Evolutionary conservation across 2,888 invertebrate species (phyloP).

Genomic region (Malthinus flaveolus): DNA sequence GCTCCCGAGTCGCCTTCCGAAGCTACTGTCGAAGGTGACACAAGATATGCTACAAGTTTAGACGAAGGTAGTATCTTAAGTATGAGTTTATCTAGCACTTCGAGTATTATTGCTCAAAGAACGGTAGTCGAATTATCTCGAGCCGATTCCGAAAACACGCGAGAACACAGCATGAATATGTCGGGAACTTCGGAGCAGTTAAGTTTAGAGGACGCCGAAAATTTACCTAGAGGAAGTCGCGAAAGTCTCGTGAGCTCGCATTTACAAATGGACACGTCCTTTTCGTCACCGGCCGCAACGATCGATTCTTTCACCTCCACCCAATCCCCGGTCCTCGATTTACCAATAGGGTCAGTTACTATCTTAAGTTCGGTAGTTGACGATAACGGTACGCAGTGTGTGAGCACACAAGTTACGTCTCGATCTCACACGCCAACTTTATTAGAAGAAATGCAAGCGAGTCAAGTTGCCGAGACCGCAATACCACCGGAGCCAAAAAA

Average conservation of each 20-base stretch:
- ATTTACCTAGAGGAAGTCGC: constrained; percentile 40
- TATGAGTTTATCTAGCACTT: constrained; percentile 62
- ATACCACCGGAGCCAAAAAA: constrained; percentile 45
- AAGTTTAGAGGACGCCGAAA: constrained; percentile 51
- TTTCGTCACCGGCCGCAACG: constrained; percentile 34
- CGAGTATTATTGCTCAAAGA: constrained; percentile 53
- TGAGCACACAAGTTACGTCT: constrained; percentile 62
- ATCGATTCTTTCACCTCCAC: constrained; percentile 54
- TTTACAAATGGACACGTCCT: constrained; percentile 27
- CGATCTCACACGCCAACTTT: constrained; percentile 45
- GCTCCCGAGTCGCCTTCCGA: constrained; percentile 57
- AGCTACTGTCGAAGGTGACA: constrained; percentile 55
- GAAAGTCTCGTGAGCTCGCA: constrained; percentile 41
- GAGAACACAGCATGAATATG: constrained; percentile 53
- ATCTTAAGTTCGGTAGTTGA: constrained; percentile 57
- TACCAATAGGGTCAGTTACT: constrained; percentile 56
- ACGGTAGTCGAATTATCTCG: constrained; percentile 56
- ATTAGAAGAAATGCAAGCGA: constrained; percentile 27
- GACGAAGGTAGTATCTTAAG: constrained; percentile 64
- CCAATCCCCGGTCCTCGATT: constrained; percentile 41
- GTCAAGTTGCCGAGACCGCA: background rate
- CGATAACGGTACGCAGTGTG: constrained; percentile 57
- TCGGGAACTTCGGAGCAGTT: constrained; percentile 56
- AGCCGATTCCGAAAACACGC: constrained; percentile 53
- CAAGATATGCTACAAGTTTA: constrained; percentile 60